Evolutionary conservation across 2,113 vertebrate species (phyloP), one percentile per base, ranked within the genome.

Genomic region (Crotalus viridis): DNA sequence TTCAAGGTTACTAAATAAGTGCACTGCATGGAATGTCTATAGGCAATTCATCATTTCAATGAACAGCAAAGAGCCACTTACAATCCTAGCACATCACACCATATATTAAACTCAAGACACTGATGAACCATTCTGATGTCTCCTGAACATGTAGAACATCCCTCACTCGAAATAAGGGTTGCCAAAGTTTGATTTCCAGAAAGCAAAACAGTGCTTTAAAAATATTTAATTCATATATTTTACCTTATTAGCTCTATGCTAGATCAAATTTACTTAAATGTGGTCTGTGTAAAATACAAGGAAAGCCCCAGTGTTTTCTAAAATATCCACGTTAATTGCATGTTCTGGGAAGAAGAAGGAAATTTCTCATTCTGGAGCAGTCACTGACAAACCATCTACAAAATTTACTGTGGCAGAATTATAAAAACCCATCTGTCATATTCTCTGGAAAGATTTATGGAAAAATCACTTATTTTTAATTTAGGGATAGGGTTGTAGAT

Each of bases 1-100:
- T 95, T 93, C 92, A 90, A 90, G 92, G 92, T 93, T 93, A 93
- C 28, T 86, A 92, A 92, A 87, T 59, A 54, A 90, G 87, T 0
- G 0, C 43, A 55, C 19, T 3, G 4, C 91, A 39, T 89, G 93
- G 88, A 89, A 87, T 85, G 90, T 21, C 0, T 92, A 81, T 61
- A 43, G 52, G 56, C 81, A 93, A 86, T 93, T 90, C 85, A 91
- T 61, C 56, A 9, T 24, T 89, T 86, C 86, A 89, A 89, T 85
- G 86, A 90, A 64, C 88, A 90, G 88, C 26, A 89, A 94, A 90
- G 51, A 87, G 51, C 74, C 48, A 89, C 52, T 92, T 92, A 69
- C 51, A 9, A 64, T 64, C 51, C 21, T 19, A 90, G 33, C 57
- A 26, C 91, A 59, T 87, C 59, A 90, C 39, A 33, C 81, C 26